phyloP scores from a whole-genome alignment of 2,797 vertebrate species.

The Lepus oiostolus region DNA sequence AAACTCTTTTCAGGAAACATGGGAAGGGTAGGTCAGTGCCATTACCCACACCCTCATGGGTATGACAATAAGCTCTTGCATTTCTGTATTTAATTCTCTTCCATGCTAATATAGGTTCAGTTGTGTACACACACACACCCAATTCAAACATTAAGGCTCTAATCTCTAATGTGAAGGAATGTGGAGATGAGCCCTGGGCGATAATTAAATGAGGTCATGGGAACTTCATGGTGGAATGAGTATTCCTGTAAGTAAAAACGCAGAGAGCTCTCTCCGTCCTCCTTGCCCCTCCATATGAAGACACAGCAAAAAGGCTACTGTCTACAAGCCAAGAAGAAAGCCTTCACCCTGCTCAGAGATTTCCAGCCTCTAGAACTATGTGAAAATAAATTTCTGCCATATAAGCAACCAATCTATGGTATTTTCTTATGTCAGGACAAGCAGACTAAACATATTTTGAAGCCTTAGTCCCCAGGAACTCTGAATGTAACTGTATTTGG shows the following conservation, averaged over 20 bases:
- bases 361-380: background rate
- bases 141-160: background rate
- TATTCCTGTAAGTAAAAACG: background rate
- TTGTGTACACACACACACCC: background rate
- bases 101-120: background rate
- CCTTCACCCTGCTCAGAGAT: background rate
- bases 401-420: background rate
- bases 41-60: background rate
- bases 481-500: background rate
- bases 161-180: background rate
- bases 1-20: background rate
- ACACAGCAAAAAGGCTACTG: background rate
- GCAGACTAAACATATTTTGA: background rate
- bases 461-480: background rate
- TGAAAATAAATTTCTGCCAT: background rate
- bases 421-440: background rate
- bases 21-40: background rate
- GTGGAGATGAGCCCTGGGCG: background rate
- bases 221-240: background rate
- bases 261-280: background rate
- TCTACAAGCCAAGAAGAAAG: background rate
- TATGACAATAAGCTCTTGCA: background rate
- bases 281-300: background rate
- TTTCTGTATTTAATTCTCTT: background rate
- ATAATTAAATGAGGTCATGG: background rate